Percentiles rank a stretch among this genome's conserved stretches.
These are phyloP conservation scores for Leptinotarsa rubiginosa DNA, from an alignment of 2,888 invertebrate species.

Conservation along the genomic window DNA sequence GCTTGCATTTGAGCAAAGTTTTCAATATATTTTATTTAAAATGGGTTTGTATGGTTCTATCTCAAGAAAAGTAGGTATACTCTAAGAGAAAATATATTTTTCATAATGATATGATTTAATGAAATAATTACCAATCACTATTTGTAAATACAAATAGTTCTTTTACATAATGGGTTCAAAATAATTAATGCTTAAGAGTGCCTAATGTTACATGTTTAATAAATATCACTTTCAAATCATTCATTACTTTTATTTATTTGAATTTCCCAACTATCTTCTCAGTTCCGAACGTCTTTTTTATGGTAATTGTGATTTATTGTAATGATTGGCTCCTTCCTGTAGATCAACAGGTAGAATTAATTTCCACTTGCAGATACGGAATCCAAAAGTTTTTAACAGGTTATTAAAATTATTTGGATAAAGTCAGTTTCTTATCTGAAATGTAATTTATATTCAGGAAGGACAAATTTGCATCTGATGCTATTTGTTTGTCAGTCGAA, in stretches of 20 bases:
- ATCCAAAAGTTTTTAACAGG: too few relatives aligned
- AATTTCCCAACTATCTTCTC: neutral
- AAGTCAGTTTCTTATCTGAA: too few relatives aligned
- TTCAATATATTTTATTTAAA: neutral
- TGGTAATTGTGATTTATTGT: too few relatives aligned
- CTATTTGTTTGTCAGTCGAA: too few relatives aligned
- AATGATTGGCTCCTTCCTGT: too few relatives aligned
- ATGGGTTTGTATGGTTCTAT: neutral
- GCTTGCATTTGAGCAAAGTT: neutral
- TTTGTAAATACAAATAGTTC: conserved; percentile 1
- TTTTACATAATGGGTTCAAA: neutral
- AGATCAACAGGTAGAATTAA: too few relatives aligned
- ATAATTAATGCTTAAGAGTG: conserved; percentile 7
- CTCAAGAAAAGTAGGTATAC: neutral
- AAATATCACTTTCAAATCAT: neutral
- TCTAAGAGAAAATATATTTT: neutral
- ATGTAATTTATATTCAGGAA: too few relatives aligned
- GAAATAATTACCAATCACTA: neutral
- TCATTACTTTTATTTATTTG: neutral
- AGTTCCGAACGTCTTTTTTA: too few relatives aligned
- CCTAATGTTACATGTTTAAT: conserved; percentile 7
- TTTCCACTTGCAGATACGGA: too few relatives aligned
- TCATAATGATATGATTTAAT: neutral
- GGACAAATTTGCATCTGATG: too few relatives aligned
- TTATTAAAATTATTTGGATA: too few relatives aligned